These are phyloP conservation scores for Phrynocephalus vlangalii DNA, from an alignment of 2,797 vertebrate genomes.

Conservation along the genomic window DNA sequence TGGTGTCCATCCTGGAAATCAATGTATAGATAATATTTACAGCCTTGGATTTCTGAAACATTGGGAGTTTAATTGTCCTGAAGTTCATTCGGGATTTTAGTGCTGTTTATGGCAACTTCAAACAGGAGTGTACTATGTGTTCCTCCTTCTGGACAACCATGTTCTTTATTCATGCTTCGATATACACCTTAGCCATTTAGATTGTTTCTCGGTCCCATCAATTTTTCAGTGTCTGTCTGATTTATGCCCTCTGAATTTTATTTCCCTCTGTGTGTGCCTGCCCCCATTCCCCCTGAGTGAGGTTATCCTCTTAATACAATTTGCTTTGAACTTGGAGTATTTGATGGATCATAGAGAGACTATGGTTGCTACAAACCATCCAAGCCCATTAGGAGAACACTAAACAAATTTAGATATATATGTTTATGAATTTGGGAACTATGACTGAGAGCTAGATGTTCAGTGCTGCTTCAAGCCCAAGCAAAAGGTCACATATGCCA, in stretches of 20 bases:
- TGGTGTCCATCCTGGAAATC: background rate
- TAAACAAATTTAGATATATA: background rate
- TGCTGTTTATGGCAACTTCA: background rate
- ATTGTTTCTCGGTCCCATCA: background rate
- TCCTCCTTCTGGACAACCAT: background rate
- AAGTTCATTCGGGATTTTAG: background rate
- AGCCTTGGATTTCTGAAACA: background rate
- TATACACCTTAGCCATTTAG: background rate
- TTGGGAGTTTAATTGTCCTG: background rate
- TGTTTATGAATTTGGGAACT: background rate
- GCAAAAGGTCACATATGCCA: background rate
- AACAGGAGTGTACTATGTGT: background rate
- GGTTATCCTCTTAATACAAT: conserved; percentile 36
- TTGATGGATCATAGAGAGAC: conserved; percentile 22
- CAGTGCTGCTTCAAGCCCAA: background rate
- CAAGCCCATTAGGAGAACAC: conserved; percentile 10
- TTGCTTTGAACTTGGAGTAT: conserved; percentile 26
- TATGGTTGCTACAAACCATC: conserved; percentile 16
- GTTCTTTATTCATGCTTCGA: background rate
- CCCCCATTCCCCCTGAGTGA: conserved; percentile 3
- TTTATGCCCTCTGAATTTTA: conserved; percentile 34
- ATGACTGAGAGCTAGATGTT: conserved; percentile 7
- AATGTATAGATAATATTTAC: background rate
- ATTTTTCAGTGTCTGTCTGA: conserved; percentile 15
- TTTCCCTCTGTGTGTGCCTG: conserved; percentile 17